Evolutionary conservation across 2,797 vertebrate genomes (phyloP), one percentile per base, ranked within the genome.

Genomic region (Macropus fuliginosus): DNA sequence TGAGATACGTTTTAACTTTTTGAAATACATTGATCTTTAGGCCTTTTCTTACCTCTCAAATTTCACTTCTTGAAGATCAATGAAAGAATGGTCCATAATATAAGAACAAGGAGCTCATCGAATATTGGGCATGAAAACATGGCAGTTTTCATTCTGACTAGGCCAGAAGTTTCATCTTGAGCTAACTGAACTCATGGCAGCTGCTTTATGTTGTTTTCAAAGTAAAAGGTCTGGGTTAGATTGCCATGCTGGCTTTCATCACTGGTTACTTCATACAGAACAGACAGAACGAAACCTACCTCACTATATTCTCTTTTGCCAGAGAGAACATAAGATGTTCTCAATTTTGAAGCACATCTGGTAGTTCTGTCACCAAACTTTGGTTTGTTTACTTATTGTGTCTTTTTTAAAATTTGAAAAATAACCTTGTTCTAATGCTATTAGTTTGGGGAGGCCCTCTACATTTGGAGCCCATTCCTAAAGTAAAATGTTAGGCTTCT

Each of bases 131-230:
- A 46, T 96, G 50, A 95, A 96, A 91, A 92, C 94, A 91, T 14
- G 55, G 27, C 90, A 0, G 10, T 9, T 91, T 14, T 54, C 31
- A 31, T 97, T 31, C 46, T 94, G 91, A 91, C 31, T 55, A 21
- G 5, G 1, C n/a, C 52, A 93, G 56, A 89, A 12, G 91, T 62
- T 96, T 93, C 95, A 93, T 91, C n/a, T 95, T 50, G 40, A 95
- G 27, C 31, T 92, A 94, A 46, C n/a, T 55, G 89, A 94, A 55
- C 93, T 54, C n/a, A 21, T 55, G 13, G 31, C 56, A 57, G 90
- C n/a, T 91, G 46, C 90, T 34, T 93, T 94, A 29, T 94, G 10
- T 87, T 91, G 28, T 91, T 4, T 62, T 97, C 50, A 57, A 96
- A 91, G 14, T 91, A 90, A 62, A 94, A 54, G 34, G 10, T 92